Base-by-base conservation (phyloP, 1,140 invertebrate species). In the Dufourea novaeangliae region DNA sequence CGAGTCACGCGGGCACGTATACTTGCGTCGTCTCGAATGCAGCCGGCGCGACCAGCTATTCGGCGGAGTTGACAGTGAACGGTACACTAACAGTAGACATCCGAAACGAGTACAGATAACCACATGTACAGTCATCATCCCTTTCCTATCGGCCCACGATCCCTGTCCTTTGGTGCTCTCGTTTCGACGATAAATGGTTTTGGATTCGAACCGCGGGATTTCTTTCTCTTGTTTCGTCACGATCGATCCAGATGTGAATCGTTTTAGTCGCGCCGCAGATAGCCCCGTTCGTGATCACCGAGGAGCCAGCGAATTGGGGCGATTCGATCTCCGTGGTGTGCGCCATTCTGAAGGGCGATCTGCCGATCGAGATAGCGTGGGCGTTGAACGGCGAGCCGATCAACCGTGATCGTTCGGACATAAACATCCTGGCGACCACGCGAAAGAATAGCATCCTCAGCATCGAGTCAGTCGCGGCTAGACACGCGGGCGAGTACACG, bases 1-100 rank as follows among this genome's bases (percentile, higher is more conserved):
- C 93, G 29, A 93, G 93, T 84, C 95, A 96, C 88, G 94, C 94
- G 10, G 95, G 95, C 27, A 93, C 93, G 72, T 96, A 95, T 89
- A 95, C 94, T 61, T 96, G 95, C 90, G 94, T 94, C 62, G 96
- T 95, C 8, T 93, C 93, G 79, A 97, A 98, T 91, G 92, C 93
- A 78, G 97, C 97, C 56, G 97, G 97, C 80, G 92, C 93, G 32
- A 94, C 94, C 56, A 94, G 93, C 59, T 94, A 95, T 88, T 94
- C 95, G 14, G 94, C 95, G 20, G 92, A 94, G 72, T 93, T 96
- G 82, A 93, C 95, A 87, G 95, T 96, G 75, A 96, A 96, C 92
- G 96, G 96, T 97, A 90, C 32, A n/a, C 80, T 83, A 79, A n/a
- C 62, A 34, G 64, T 54, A 66, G 54, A 32, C 39, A 25, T 25